Percentiles rank a stretch among this genome's conserved stretches.
phyloP scores from a whole-genome alignment of 2,888 invertebrate species.

The Hemaris fuciformis region DNA sequence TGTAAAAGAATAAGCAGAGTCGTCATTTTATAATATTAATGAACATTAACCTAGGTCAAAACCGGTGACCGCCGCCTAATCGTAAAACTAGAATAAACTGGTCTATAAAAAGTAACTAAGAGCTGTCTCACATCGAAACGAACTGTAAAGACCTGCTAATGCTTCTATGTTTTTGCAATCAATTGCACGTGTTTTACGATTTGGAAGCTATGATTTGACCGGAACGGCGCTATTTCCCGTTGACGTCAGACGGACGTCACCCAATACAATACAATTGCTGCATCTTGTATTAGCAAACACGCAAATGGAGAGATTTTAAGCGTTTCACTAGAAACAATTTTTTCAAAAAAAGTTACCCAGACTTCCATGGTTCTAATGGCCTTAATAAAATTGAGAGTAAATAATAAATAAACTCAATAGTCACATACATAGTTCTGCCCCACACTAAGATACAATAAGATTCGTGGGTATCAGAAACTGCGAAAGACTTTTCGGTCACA shows the following conservation, averaged over 20 bases:
- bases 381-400: no score
- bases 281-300: no score
- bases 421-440: no score
- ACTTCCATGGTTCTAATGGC: no score
- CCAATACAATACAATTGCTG: no score
- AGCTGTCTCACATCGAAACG: neutral
- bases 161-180: neutral
- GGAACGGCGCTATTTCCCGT: neutral
- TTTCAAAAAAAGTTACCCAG: no score
- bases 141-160: neutral
- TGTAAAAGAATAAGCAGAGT: neutral
- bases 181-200: neutral
- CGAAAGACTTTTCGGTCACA: no score
- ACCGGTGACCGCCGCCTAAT: neutral
- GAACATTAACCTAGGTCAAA: neutral
- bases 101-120: neutral
- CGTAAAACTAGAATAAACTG: neutral
- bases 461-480: no score
- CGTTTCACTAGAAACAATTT: no score
- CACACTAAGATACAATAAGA: no score
- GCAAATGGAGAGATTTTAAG: no score
- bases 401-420: no score
- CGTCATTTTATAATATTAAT: neutral
- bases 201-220: neutral
- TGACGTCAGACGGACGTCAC: neutral